These are phyloP conservation scores for Clarias gariepinus DNA, from an alignment of 2,113 vertebrate species.

Conservation along the genomic window DNA sequence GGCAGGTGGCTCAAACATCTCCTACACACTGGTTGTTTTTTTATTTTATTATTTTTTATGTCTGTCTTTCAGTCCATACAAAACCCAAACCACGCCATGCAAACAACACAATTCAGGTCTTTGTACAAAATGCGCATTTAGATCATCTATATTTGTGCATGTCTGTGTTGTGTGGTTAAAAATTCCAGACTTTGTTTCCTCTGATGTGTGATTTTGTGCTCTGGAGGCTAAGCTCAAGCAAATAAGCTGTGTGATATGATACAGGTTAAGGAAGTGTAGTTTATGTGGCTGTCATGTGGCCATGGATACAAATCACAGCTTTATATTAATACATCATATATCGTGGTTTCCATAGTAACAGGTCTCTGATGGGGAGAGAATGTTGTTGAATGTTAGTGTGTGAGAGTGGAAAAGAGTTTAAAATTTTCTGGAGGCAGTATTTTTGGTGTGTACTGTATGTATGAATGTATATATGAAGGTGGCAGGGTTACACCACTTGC, in stretches of 20 bases:
- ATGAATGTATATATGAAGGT: too few relatives aligned
- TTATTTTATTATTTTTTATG: background rate
- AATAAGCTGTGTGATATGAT: background rate
- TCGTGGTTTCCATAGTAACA: background rate
- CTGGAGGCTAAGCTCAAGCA: background rate
- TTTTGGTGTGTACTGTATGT: too few relatives aligned
- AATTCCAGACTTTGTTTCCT: conserved; percentile 8
- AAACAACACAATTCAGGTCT: background rate
- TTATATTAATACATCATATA: background rate
- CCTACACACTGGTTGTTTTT: conserved; percentile 15
- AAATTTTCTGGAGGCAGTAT: background rate
- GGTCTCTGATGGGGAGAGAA: background rate
- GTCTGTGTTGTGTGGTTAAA: background rate
- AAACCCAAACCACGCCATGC: background rate
- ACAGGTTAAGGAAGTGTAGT: background rate
- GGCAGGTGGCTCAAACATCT: conserved; percentile 19
- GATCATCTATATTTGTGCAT: conserved; percentile 6
- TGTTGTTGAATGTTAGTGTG: background rate
- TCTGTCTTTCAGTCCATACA: background rate
- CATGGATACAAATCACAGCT: background rate
- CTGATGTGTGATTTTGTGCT: conserved; percentile 8
- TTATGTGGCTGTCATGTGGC: background rate
- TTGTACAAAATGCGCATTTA: background rate
- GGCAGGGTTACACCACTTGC: too few relatives aligned
- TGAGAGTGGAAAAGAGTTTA: background rate